Evolutionary conservation across 2,888 invertebrate species (phyloP).

Genomic region (Trichopria drosophilae): DNA sequence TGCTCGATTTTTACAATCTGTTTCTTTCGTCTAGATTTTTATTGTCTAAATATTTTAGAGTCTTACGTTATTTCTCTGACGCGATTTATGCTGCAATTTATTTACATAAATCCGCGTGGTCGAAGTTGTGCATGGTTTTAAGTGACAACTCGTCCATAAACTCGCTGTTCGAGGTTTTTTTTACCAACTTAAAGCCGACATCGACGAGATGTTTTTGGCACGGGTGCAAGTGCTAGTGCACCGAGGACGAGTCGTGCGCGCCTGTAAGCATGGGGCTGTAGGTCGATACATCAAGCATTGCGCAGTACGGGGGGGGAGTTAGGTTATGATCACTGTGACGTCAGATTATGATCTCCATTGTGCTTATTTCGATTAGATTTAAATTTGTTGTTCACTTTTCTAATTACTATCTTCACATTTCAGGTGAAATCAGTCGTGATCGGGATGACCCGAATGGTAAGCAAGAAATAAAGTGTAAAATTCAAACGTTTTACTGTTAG

Average conservation of each 20-base stretch:
- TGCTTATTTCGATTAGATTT: conserved; percentile 33
- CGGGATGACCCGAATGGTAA: conserved; percentile 60
- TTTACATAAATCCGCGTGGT: too few species aligned
- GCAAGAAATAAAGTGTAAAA: conserved; percentile 35
- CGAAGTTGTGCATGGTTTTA: too few species aligned
- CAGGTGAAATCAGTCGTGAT: conserved; percentile 61
- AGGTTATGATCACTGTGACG: conserved; percentile 43
- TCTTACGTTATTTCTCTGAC: too few species aligned
- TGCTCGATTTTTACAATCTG: conserved; percentile 12
- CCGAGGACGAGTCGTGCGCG: too few species aligned
- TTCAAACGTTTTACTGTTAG: too few species aligned
- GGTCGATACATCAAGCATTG: conserved; percentile 43
- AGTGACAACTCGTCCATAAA: too few species aligned
- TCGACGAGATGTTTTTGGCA: too few species aligned
- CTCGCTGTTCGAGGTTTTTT: too few species aligned
- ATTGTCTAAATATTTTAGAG: too few species aligned
- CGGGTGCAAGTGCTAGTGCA: too few species aligned
- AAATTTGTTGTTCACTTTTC: conserved; percentile 3
- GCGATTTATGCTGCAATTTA: too few species aligned
- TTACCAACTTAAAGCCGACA: too few species aligned
- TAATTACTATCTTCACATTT: conserved; percentile 45
- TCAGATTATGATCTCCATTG: conserved; percentile 33
- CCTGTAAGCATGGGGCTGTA: conserved; percentile 52
- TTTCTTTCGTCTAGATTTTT: not conserved
- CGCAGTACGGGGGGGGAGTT: conserved; percentile 42